Evolutionary conservation across 2,113 vertebrate genomes (phyloP).

Genomic region (Theristicus caerulescens): DNA sequence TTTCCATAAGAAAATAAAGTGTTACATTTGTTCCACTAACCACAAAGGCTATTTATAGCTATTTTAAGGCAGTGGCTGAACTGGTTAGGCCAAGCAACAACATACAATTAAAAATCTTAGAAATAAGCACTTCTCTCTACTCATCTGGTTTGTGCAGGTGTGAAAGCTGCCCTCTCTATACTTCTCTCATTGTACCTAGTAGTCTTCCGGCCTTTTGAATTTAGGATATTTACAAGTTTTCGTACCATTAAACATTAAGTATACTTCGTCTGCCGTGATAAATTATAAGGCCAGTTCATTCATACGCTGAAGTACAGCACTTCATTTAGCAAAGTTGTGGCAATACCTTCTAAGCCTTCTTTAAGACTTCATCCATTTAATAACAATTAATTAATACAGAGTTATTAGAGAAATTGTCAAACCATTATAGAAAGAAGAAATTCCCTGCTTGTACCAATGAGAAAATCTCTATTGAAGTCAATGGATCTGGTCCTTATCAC

Average conservation of each 20-base stretch:
- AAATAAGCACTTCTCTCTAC: conserved; percentile 25
- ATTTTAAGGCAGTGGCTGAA: neutral
- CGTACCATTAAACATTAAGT: neutral
- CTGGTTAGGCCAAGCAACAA: conserved; percentile 3
- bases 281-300: neutral
- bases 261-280: neutral
- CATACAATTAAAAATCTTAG: neutral
- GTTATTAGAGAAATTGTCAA: neutral
- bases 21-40: neutral
- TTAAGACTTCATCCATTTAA: neutral
- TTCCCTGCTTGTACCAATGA: neutral
- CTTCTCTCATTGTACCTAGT: neutral
- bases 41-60: neutral
- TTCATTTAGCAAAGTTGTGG: neutral
- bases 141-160: neutral
- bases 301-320: neutral
- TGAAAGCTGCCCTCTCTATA: neutral
- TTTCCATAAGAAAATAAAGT: neutral
- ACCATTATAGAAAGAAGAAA: neutral
- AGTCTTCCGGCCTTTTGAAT: neutral
- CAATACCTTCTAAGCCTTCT: neutral
- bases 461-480: neutral
- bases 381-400: neutral
- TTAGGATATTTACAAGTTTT: conserved; percentile 13
- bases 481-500: neutral